phyloP scores from a whole-genome alignment of 2,888 invertebrate species.

The Corythucha ciliata region DNA sequence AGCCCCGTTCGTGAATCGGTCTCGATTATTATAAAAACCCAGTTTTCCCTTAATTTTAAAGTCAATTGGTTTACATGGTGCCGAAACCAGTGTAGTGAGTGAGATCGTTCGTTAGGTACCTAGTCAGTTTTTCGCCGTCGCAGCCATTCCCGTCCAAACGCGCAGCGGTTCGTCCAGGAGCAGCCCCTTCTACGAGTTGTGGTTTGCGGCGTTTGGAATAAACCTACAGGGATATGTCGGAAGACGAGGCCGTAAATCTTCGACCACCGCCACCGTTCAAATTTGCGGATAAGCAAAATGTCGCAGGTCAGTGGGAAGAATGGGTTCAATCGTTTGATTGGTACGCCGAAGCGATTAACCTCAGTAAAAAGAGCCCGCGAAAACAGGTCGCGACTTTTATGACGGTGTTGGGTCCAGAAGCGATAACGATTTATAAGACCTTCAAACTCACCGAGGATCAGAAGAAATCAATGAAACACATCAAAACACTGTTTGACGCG shows the following conservation, averaged over 20 bases:
- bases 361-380: slow-evolving; percentile 6
- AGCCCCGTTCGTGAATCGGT: no score
- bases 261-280: slow-evolving; percentile 4
- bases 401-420: slow-evolving; percentile 9
- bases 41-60: no score
- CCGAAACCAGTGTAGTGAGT: no score
- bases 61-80: no score
- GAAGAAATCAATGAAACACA: background rate
- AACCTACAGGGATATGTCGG: slow-evolving; percentile 6
- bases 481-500: background rate
- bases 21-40: no score
- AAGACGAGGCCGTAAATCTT: slow-evolving; percentile 8
- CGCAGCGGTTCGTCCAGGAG: slow-evolving; percentile 14
- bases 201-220: slow-evolving; percentile 10
- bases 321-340: slow-evolving; percentile 10
- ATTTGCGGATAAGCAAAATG: slow-evolving; percentile 1
- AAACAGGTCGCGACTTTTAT: slow-evolving; percentile 19
- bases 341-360: slow-evolving; percentile 8
- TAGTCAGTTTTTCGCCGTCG: no score
- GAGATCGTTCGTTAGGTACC: no score
- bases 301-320: background rate
- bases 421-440: slow-evolving; percentile 5
- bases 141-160: slow-evolving; percentile 10
- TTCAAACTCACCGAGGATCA: slow-evolving; percentile 2
- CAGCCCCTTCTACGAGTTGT: slow-evolving; percentile 13